phyloP scores from a whole-genome alignment of 2,113 vertebrate species.

The Bos taurus region ARS-UCD2.0 NC_037332.1:26884501-26885000 shows the following conservation, averaged over 20 bases:
- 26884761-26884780: not conserved
- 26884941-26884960: not conserved
- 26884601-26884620: not conserved
- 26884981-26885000: not conserved
- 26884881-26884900: not conserved
- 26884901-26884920: not conserved
- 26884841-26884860: not conserved
- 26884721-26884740: not conserved
- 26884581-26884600: not conserved
- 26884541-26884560: not conserved
- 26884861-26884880: not conserved
- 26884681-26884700: not conserved
- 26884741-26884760: not conserved
- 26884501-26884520: not conserved
- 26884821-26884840: not conserved
- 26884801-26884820: not conserved
- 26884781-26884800: not conserved
- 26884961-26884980: not conserved
- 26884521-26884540: not conserved
- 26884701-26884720: not conserved
- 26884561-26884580: not conserved
- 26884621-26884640: not conserved
- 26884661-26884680: not conserved
- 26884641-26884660: not conserved
- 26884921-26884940: not conserved